Percentiles rank a stretch among this genome's conserved stretches.
phyloP scores from a whole-genome alignment of 2,888 invertebrate species.

The Myathropa florea region DNA sequence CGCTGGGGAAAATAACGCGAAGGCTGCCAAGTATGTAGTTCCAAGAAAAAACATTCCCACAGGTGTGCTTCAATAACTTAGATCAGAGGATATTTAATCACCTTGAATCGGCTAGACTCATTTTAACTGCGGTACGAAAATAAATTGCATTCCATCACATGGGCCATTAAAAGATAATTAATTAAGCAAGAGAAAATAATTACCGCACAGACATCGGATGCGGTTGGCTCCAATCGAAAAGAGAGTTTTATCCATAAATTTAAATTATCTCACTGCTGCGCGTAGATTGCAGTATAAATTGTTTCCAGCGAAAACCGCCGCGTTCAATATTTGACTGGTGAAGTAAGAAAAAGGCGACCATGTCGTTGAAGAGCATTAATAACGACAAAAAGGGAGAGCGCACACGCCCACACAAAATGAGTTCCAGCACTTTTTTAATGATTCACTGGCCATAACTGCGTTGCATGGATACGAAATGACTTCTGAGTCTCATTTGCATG shows the following conservation, averaged over 20 bases:
- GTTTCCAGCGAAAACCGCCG: background rate
- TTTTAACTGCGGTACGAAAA: background rate
- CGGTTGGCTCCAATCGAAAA: background rate
- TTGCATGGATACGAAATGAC: constrained; percentile 1
- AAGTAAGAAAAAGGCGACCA: background rate
- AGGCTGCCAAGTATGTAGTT: no score
- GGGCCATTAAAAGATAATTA: background rate
- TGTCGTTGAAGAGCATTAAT: background rate
- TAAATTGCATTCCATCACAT: background rate
- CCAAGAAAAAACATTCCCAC: no score
- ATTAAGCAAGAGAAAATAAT: background rate
- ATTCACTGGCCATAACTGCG: no score
- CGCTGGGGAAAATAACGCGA: no score
- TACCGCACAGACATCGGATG: background rate
- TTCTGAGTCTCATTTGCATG: constrained; percentile 56
- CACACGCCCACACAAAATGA: background rate
- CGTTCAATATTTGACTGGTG: background rate
- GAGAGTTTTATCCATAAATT: background rate
- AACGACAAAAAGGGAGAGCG: background rate
- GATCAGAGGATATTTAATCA: no score
- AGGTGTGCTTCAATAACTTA: no score
- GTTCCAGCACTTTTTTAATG: background rate
- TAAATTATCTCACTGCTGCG: background rate
- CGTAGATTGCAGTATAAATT: background rate
- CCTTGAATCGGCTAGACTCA: background rate